A percentile compares a stretch with the other conserved stretches of the same genome.
These are phyloP conservation scores for Trachelus iudaicus DNA, from an alignment of 2,888 invertebrate species.

Conservation along the genomic window DNA sequence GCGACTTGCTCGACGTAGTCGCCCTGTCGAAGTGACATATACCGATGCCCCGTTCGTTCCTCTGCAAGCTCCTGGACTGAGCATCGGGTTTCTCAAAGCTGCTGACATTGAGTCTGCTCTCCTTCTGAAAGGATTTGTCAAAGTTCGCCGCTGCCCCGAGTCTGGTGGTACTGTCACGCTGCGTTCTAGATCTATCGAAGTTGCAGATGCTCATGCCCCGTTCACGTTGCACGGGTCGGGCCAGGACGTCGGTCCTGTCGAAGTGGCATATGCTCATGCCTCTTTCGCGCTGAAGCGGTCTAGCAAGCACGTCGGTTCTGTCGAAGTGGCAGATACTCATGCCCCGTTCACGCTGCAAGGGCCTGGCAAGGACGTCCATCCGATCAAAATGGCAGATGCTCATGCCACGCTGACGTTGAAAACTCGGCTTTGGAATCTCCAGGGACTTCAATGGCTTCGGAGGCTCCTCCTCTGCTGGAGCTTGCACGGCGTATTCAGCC, in stretches of 20 bases:
- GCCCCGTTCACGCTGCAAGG: constrained; percentile 7
- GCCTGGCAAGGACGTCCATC: no score
- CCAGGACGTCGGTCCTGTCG: constrained; percentile 44
- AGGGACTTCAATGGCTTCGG: constrained; percentile 20
- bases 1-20: constrained; percentile 53
- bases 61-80: not conserved
- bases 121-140: not conserved
- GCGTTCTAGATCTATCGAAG: constrained; percentile 10
- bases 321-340: constrained; percentile 18
- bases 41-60: constrained; percentile 14
- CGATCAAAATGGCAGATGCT: constrained; percentile 14
- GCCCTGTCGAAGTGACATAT: constrained; percentile 18
- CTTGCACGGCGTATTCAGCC: constrained; percentile 60
- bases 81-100: not conserved
- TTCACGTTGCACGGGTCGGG: constrained; percentile 33
- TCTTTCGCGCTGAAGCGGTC: constrained; percentile 42
- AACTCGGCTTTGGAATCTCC: not conserved
- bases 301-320: no score
- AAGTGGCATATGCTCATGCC: constrained; percentile 51
- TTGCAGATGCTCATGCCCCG: constrained; percentile 21
- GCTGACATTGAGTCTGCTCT: not conserved
- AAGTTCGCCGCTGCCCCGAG: not conserved
- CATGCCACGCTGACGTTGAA: constrained; percentile 16
- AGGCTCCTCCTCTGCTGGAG: constrained; percentile 26
- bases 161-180: not conserved